A percentile compares a stretch with the other conserved stretches of the same genome.
Evolutionary conservation across 2,888 invertebrate genomes (phyloP).

Genomic region (Aspidiotus rigidus): DNA sequence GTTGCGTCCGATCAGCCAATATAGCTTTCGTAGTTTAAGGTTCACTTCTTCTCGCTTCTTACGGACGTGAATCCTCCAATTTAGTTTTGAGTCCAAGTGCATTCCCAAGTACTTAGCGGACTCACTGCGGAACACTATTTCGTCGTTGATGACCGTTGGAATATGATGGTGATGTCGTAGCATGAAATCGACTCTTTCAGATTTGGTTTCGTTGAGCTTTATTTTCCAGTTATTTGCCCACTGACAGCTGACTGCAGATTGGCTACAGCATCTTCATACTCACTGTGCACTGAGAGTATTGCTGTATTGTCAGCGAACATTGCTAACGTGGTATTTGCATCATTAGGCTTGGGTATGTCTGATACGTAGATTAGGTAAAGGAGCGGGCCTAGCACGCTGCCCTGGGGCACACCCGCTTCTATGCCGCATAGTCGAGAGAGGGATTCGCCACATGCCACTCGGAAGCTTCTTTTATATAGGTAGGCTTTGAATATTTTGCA

Average conservation of each 20-base stretch:
- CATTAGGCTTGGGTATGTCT: not conserved
- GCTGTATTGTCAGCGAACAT: not conserved
- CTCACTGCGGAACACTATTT: not conserved
- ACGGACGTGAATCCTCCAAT: not conserved
- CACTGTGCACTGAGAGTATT: not conserved
- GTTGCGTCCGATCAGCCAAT: too few species aligned
- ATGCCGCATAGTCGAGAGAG: not conserved
- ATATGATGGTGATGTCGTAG: not conserved
- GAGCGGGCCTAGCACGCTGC: not conserved
- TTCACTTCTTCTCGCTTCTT: too few species aligned
- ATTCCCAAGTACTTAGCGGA: not conserved
- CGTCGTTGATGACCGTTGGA: not conserved
- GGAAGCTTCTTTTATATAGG: not conserved
- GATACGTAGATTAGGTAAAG: not conserved
- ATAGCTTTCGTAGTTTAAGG: too few species aligned
- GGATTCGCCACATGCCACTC: not conserved
- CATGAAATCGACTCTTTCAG: not conserved
- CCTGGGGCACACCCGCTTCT: not conserved
- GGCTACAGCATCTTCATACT: not conserved
- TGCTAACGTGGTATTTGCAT: not conserved
- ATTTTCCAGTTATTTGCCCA: not conserved
- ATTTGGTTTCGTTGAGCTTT: not conserved
- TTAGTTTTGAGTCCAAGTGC: not conserved
- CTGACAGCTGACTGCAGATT: not conserved
- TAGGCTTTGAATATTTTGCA: not conserved